A percentile compares a stretch with the other conserved stretches of the same genome.
Evolutionary conservation across 2,113 vertebrate genomes (phyloP).

Genomic region (Syngnathus typhle): DNA sequence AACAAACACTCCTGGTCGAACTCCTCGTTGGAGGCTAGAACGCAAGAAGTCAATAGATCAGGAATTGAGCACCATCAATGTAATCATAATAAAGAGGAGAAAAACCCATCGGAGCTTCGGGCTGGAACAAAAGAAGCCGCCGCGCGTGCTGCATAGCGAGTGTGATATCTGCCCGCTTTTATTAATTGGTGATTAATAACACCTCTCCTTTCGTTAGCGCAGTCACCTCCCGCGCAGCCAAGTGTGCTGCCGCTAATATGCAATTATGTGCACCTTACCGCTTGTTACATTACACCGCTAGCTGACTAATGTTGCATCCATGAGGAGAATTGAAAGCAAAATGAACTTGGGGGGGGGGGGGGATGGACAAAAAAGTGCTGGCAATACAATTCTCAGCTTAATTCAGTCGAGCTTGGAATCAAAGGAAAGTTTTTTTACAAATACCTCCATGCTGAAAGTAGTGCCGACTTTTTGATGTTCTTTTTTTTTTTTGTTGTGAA

Average conservation of each 20-base stretch:
- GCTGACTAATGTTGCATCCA: constrained; percentile 87
- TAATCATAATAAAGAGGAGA: constrained; percentile 61
- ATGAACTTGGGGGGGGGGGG: constrained; percentile 39
- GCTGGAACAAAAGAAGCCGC: constrained; percentile 63
- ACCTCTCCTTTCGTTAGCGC: constrained; percentile 91
- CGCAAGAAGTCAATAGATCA: constrained; percentile 60
- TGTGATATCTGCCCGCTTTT: constrained; percentile 74
- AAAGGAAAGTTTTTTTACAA: constrained; percentile 47
- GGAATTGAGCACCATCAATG: constrained; percentile 55
- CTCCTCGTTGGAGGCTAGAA: constrained; percentile 46
- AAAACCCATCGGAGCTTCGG: constrained; percentile 52
- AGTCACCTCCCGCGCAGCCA: constrained; percentile 91
- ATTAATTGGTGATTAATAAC: constrained; percentile 95
- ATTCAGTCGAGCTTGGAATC: constrained; percentile 25
- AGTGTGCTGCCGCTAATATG: constrained; percentile 96
- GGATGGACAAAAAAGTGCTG: constrained; percentile 12
- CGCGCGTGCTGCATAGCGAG: constrained; percentile 55
- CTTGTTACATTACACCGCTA: constrained; percentile 87
- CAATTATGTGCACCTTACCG: constrained; percentile 91
- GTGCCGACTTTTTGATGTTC: constrained; percentile 60
- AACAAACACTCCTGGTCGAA: constrained; percentile 64
- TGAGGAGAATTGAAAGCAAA: constrained; percentile 84
- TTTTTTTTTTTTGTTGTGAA: constrained; percentile 63
- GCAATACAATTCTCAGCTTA: constrained; percentile 50
- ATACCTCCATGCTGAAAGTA: constrained; percentile 60